Evolutionary conservation across 1,140 invertebrate genomes (phyloP).

Genomic region (Andricus grossulariae): DNA sequence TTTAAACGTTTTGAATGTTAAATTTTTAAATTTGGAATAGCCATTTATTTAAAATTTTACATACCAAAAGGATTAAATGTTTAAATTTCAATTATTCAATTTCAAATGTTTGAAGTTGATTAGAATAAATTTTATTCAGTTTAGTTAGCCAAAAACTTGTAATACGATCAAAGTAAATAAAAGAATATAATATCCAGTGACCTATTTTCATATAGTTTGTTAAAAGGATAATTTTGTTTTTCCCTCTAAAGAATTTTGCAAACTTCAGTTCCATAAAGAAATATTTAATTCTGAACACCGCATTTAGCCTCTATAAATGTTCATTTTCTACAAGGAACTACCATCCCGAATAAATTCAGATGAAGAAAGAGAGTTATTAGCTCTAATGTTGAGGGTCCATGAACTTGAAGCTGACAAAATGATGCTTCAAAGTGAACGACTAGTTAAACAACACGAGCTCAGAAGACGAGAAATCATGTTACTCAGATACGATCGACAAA

Average conservation of each 20-base stretch:
- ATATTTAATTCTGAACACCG: not conserved
- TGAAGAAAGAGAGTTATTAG: conserved; percentile 90
- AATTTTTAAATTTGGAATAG: too few species aligned
- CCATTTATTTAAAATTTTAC: too few species aligned
- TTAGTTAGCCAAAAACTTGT: too few species aligned
- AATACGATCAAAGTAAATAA: not conserved
- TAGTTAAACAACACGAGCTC: conserved; percentile 90
- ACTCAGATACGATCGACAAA: conserved; percentile 88
- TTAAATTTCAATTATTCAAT: too few species aligned
- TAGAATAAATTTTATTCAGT: too few species aligned
- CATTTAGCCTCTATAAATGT: not conserved
- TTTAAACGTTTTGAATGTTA: too few species aligned
- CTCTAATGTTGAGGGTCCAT: conserved; percentile 90
- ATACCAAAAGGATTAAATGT: too few species aligned
- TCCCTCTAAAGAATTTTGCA: too few species aligned
- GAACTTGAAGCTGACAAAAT: conserved; percentile 95
- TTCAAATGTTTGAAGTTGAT: too few species aligned
- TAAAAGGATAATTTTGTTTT: too few species aligned
- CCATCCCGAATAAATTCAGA: conserved; percentile 88
- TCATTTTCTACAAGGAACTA: conserved; percentile 78
- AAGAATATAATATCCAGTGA: not conserved
- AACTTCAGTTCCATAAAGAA: too few species aligned
- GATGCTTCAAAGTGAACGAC: conserved; percentile 89
- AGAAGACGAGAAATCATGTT: conserved; percentile 88
- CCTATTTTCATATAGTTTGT: not conserved